These are phyloP conservation scores for Pterostichus niger DNA, from an alignment of 2,888 invertebrate species.

Conservation along the genomic window DNA sequence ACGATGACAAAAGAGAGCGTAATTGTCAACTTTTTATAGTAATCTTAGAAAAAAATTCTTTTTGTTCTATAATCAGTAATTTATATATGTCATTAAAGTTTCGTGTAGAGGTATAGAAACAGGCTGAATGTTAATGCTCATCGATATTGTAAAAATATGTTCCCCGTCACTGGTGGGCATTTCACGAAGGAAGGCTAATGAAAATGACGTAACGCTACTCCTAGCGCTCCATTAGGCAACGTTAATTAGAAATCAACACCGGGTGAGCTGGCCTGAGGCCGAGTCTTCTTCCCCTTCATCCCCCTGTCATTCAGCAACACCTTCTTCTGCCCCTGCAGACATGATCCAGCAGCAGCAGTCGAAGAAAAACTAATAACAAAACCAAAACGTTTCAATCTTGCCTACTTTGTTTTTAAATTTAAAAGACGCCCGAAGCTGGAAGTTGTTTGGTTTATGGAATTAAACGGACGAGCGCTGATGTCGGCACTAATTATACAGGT, in stretches of 20 bases:
- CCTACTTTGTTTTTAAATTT: slow-evolving; percentile 67
- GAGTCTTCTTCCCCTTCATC: neutral
- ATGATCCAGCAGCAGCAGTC: slow-evolving; percentile 11
- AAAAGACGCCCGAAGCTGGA: slow-evolving; percentile 54
- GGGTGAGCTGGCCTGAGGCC: slow-evolving; percentile 69
- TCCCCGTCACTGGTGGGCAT: slow-evolving; percentile 42
- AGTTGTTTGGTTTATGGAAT: slow-evolving; percentile 65
- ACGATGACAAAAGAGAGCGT: too few species aligned
- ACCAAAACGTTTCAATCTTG: slow-evolving; percentile 66
- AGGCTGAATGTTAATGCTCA: too few species aligned
- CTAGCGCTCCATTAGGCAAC: slow-evolving; percentile 73
- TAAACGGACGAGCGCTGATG: slow-evolving; percentile 56
- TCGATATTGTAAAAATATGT: neutral
- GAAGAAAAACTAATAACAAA: slow-evolving; percentile 66
- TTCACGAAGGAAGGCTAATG: slow-evolving; percentile 70
- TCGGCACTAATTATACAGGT: slow-evolving; percentile 64
- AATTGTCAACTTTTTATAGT: too few species aligned
- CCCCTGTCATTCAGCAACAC: neutral
- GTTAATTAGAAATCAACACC: slow-evolving; percentile 75
- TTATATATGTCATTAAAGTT: too few species aligned
- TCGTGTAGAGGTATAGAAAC: too few species aligned
- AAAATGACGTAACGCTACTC: slow-evolving; percentile 72
- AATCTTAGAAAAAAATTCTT: too few species aligned
- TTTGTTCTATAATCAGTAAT: too few species aligned
- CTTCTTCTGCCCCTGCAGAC: neutral